These are phyloP conservation scores for Megaceryle torquata DNA, from an alignment of 2,113 vertebrate genomes.

Conservation along the genomic window DNA sequence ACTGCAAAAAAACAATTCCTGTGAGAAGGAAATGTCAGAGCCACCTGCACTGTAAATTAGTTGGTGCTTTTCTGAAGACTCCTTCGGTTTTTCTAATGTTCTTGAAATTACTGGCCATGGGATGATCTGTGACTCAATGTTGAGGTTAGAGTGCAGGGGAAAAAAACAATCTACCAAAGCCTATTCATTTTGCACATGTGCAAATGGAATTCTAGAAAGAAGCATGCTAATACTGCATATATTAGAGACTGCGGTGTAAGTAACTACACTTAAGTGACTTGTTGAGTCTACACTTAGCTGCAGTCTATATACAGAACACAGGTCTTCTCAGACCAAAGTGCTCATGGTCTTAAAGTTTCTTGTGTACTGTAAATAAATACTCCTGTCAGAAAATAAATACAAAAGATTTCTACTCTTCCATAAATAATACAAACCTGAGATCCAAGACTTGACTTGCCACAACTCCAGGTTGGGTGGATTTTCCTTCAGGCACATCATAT, in stretches of 20 bases:
- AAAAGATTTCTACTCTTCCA: not conserved
- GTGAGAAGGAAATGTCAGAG: not conserved
- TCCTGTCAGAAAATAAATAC: not conserved
- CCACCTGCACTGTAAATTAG: not conserved
- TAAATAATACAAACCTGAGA: constrained; percentile 82
- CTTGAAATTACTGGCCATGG: not conserved
- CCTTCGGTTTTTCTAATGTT: not conserved
- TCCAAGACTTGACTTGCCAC: constrained; percentile 91
- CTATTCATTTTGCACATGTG: not conserved
- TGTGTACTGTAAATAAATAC: not conserved
- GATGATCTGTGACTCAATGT: not conserved
- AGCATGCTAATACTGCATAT: not conserved
- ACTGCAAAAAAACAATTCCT: not conserved
- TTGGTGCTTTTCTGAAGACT: not conserved
- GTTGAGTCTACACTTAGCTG: not conserved
- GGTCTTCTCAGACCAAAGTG: not conserved
- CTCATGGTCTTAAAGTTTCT: not conserved
- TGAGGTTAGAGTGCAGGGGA: not conserved
- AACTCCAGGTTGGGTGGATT: constrained; percentile 90
- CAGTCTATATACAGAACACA: not conserved
- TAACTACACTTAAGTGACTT: not conserved
- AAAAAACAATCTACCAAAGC: not conserved
- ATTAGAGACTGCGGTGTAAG: not conserved
- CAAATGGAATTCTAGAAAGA: not conserved
- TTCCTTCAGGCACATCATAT: constrained; percentile 93